Evolutionary conservation across 1,140 invertebrate genomes (phyloP), one percentile per base, ranked within the genome.

Genomic region (Pseudomyrmex concolor): DNA sequence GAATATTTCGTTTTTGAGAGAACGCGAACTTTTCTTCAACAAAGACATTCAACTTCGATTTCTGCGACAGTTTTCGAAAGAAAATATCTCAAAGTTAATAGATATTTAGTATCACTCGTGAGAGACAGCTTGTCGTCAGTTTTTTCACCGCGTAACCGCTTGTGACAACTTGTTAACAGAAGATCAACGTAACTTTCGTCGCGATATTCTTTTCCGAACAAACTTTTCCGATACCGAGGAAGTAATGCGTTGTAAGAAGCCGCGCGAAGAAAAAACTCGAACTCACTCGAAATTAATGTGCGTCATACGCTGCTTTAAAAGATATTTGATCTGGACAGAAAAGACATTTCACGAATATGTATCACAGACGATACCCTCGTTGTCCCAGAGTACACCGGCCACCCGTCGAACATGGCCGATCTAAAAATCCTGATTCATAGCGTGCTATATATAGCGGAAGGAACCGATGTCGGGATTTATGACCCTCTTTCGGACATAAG

Each of bases 341-440:
- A 77, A 7, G 0, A 34, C 60, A 48, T 81, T 63, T 84, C 50
- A 64, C 50, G n/a, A 9, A 25, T 63, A 63, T 76, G 62, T 43
- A 60, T 76, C 54, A 60, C 34, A 48, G 67, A 57, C 66, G 19
- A 57, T 7, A 78, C 15, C 64, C 76, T 25, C 34, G 63, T 17
- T 57, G 34, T 78, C 17, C 64, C n/a, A 34, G 15, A 22, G 19
- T 78, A 51, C 45, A 19, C 34, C 45, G 64, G 15, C 10, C 54
- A 22, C 3, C 8, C 84, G 72, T 70, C 78, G 89, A 88, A 83
- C 78, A 81, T 72, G 86, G 84, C 76, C 67, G 71, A 87, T 86
- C 88, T 85, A 89, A 92, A 90, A 90, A 91, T 89, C 90, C 86
- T 91, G 91, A 93, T 93, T 91, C 90, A 92, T 90, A 77, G 78